A percentile compares a stretch with the other conserved stretches of the same genome.
Conservation (phyloP, 2,797 vertebrate species). For the Sebastes oblongus region DNA sequence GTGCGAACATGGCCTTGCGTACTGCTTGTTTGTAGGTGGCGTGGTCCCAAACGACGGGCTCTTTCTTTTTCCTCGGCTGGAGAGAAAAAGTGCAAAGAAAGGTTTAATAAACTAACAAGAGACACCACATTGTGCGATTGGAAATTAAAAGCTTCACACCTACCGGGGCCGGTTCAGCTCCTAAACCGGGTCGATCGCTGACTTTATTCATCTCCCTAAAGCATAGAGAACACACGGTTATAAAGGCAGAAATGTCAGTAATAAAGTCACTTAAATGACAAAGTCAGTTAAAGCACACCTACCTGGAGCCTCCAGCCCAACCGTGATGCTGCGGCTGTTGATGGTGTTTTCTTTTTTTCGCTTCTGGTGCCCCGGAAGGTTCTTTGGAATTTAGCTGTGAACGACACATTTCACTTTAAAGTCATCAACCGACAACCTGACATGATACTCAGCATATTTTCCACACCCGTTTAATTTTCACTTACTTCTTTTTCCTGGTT, state of each 20-base stretch:
- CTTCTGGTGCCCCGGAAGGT: constrained; percentile 73
- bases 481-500: constrained; percentile 93
- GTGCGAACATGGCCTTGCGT: constrained; percentile 96
- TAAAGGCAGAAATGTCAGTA: background rate
- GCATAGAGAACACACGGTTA: background rate
- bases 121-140: background rate
- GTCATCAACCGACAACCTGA: background rate
- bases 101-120: background rate
- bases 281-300: background rate
- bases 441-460: background rate
- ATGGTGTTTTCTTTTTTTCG: constrained; percentile 79
- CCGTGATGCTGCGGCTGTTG: constrained; percentile 67
- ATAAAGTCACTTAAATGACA: background rate
- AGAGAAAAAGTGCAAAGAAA: background rate
- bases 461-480: background rate
- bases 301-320: constrained; percentile 83
- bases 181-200: constrained; percentile 83
- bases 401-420: constrained; percentile 1
- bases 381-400: constrained; percentile 75
- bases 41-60: constrained; percentile 84
- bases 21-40: constrained; percentile 93
- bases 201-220: constrained; percentile 76
- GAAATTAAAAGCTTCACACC: constrained; percentile 1
- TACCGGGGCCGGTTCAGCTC: constrained; percentile 77
- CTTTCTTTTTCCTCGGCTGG: constrained; percentile 86